These are phyloP conservation scores for Macrosiphum euphorbiae DNA, from an alignment of 2,888 invertebrate genomes.

Conservation along the genomic window DNA sequence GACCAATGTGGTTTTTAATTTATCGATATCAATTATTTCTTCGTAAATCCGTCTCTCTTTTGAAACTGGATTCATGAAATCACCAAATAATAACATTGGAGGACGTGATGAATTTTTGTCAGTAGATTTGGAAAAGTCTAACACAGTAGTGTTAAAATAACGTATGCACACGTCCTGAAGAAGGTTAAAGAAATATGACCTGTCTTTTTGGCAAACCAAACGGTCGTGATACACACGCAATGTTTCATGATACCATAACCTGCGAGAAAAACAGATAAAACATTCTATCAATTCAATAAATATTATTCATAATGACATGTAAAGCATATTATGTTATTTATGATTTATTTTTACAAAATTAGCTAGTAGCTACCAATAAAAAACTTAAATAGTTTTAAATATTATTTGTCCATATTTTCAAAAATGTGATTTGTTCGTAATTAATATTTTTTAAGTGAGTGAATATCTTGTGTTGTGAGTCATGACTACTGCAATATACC, in stretches of 20 bases:
- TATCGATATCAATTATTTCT: slow-evolving; percentile 87
- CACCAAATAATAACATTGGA: slow-evolving; percentile 90
- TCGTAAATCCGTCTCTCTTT: slow-evolving; percentile 89
- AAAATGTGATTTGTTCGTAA: not conserved
- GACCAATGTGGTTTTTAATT: slow-evolving; percentile 85
- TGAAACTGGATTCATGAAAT: slow-evolving; percentile 94
- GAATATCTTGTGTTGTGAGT: not conserved
- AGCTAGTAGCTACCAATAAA: not conserved
- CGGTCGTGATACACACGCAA: slow-evolving; percentile 94
- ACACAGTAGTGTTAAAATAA: slow-evolving; percentile 76
- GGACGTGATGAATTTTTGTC: slow-evolving; percentile 72
- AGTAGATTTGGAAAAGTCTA: slow-evolving; percentile 73
- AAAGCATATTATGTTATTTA: not conserved
- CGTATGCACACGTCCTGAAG: slow-evolving; percentile 73
- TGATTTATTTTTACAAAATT: not conserved
- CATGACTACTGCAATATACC: not conserved
- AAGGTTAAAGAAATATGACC: slow-evolving; percentile 69
- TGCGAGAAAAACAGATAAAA: slow-evolving; percentile 69
- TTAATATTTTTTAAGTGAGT: not conserved
- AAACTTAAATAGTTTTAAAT: not conserved
- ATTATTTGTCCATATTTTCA: too few species aligned
- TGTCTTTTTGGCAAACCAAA: slow-evolving; percentile 84
- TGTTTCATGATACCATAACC: slow-evolving; percentile 95
- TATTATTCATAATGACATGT: not conserved
- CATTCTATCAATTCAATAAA: not conserved